phyloP scores from a whole-genome alignment of 1,140 invertebrate species.

The Pantala flavescens region DNA sequence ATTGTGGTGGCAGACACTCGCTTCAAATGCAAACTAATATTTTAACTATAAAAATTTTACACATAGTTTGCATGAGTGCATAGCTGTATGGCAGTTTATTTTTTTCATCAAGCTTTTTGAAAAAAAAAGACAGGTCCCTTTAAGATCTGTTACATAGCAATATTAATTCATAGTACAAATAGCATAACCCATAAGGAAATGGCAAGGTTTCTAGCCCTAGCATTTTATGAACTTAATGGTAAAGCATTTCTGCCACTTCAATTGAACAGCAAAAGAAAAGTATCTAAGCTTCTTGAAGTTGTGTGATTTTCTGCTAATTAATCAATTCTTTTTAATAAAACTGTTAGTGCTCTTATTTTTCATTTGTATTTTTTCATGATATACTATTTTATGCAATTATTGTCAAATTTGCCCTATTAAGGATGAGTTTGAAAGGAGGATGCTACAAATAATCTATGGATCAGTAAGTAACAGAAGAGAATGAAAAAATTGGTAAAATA shows the following conservation, averaged over 20 bases:
- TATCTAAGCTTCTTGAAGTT: not conserved
- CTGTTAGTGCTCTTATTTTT: not conserved
- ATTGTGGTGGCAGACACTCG: not conserved
- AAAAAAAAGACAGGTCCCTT: not conserved
- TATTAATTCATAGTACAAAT: conserved; percentile 11
- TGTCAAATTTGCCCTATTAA: too few species aligned
- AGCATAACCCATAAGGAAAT: not conserved
- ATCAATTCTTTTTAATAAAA: conserved; percentile 6
- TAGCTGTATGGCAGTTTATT: not conserved
- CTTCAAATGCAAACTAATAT: not conserved
- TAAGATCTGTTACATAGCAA: not conserved
- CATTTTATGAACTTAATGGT: not conserved
- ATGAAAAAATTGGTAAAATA: too few species aligned
- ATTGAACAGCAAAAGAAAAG: not conserved
- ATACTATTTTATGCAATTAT: too few species aligned
- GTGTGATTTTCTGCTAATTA: conserved; percentile 2
- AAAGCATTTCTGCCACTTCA: not conserved
- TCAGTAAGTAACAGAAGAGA: too few species aligned
- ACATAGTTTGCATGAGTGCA: conserved; percentile 9
- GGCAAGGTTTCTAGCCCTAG: not conserved
- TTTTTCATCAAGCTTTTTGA: not conserved
- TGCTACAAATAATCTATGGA: too few species aligned
- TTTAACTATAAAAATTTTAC: conserved; percentile 7
- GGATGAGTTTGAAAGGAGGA: too few species aligned
- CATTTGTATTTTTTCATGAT: too few species aligned